A percentile compares a stretch with the other conserved stretches of the same genome.
Conservation (phyloP, 2,888 invertebrate species). For the Pheosia tremula region DNA sequence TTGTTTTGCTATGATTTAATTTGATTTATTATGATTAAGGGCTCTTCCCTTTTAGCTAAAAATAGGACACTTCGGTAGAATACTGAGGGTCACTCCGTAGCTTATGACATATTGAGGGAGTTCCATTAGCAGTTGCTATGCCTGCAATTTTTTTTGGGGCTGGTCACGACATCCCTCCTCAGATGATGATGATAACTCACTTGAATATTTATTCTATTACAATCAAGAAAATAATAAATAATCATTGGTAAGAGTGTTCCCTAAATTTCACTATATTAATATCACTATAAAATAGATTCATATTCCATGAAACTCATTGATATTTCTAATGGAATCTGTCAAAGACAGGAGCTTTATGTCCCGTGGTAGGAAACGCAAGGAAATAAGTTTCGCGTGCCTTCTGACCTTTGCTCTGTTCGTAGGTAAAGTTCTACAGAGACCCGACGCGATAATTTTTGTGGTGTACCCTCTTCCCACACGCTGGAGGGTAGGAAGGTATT, state of each 20-base stretch:
- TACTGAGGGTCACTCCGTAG: neutral
- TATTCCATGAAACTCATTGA: neutral
- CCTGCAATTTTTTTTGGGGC: too few relatives aligned
- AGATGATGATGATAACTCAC: too few relatives aligned
- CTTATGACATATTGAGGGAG: too few relatives aligned
- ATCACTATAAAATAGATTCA: neutral
- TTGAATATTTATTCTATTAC: too few relatives aligned
- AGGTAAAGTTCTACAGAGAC: neutral
- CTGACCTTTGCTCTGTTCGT: neutral
- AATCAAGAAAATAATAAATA: too few relatives aligned
- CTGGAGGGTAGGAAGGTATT: neutral
- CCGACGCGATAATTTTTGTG: neutral
- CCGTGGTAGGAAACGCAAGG: neutral
- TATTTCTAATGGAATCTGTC: neutral
- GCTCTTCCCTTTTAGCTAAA: neutral
- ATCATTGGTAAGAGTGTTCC: too few relatives aligned
- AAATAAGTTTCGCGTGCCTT: neutral
- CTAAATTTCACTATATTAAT: too few relatives aligned
- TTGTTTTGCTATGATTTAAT: constrained; percentile 1
- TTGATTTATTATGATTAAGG: neutral
- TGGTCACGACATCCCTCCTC: too few relatives aligned
- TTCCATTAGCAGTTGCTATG: too few relatives aligned
- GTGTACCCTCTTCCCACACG: neutral
- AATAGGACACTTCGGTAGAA: neutral
- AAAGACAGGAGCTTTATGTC: neutral